Percentiles rank a stretch among this genome's conserved stretches.
These are phyloP conservation scores for Speoplatyrhinus poulsoni DNA, from an alignment of 2,113 vertebrate species.

Conservation along the genomic window DNA sequence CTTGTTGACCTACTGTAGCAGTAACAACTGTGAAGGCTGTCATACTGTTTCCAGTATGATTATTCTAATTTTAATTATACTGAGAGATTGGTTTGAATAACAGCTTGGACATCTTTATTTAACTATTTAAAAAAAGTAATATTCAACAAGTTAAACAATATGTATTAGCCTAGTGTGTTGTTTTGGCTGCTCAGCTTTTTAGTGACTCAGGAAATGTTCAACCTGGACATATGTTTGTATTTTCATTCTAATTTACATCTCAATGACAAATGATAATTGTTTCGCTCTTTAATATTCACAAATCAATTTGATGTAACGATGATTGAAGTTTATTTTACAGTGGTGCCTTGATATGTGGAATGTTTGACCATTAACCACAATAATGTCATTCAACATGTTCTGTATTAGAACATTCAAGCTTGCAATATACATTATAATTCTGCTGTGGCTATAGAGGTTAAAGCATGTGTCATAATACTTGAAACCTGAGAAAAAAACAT, in stretches of 20 bases:
- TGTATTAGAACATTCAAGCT: conserved; percentile 6
- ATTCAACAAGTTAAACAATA: too few species aligned
- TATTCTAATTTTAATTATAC: too few species aligned
- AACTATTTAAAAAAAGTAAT: too few species aligned
- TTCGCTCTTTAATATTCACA: neutral
- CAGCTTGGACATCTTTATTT: too few species aligned
- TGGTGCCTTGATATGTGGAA: conserved; percentile 22
- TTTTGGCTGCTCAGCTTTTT: neutral
- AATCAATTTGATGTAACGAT: neutral
- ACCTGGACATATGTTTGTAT: neutral
- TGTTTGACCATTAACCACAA: neutral
- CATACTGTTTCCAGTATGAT: neutral
- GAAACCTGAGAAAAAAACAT: conserved; percentile 29
- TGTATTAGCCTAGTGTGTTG: too few species aligned
- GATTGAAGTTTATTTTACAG: neutral
- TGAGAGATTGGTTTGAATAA: too few species aligned
- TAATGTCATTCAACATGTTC: neutral
- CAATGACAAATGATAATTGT: neutral
- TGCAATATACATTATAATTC: conserved; percentile 1
- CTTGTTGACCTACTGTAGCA: too few species aligned
- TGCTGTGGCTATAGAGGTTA: conserved; percentile 7
- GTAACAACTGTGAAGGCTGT: conserved; percentile 2
- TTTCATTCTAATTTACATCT: too few species aligned
- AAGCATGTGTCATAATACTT: conserved; percentile 43
- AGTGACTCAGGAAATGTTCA: neutral